Evolutionary conservation across 2,797 vertebrate species (phyloP).

Genomic region (Pyrocephalus nanus): DNA sequence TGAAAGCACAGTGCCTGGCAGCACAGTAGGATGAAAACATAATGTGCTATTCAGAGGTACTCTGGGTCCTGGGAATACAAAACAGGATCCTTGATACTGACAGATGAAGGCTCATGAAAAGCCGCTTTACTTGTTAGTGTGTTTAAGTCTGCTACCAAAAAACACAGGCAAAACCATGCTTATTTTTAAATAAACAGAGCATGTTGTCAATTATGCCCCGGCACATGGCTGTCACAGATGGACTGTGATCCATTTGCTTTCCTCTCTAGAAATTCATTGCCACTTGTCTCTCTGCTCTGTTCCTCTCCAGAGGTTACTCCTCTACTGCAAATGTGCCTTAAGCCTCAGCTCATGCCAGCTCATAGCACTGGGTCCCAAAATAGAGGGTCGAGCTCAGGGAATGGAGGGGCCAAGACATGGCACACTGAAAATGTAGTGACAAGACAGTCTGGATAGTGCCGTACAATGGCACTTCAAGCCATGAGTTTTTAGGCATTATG

Average conservation of each 20-base stretch:
- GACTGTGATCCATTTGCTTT: background rate
- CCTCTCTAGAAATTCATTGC: background rate
- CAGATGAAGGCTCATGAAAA: conserved; percentile 40
- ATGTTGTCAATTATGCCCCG: background rate
- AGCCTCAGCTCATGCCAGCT: background rate
- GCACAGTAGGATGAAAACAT: conserved; percentile 35
- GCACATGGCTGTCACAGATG: background rate
- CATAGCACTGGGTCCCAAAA: fast-evolving
- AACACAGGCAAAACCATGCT: background rate
- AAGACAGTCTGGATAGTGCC: background rate
- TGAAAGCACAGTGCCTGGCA: conserved; percentile 27
- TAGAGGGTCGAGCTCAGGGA: fast-evolving
- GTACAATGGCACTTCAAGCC: background rate
- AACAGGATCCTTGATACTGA: background rate
- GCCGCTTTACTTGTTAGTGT: conserved; percentile 15
- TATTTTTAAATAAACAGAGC: conserved; percentile 31
- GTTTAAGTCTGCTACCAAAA: conserved; percentile 10
- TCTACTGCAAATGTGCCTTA: background rate
- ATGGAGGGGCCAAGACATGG: background rate
- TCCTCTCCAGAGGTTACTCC: background rate
- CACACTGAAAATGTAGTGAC: background rate
- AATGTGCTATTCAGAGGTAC: conserved; percentile 32
- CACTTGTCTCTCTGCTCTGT: fast-evolving
- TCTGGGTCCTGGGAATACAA: conserved; percentile 7
- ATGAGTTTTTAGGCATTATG: background rate